Base-by-base conservation (phyloP, 1,140 invertebrate genomes). In the Apis laboriosa region DNA sequence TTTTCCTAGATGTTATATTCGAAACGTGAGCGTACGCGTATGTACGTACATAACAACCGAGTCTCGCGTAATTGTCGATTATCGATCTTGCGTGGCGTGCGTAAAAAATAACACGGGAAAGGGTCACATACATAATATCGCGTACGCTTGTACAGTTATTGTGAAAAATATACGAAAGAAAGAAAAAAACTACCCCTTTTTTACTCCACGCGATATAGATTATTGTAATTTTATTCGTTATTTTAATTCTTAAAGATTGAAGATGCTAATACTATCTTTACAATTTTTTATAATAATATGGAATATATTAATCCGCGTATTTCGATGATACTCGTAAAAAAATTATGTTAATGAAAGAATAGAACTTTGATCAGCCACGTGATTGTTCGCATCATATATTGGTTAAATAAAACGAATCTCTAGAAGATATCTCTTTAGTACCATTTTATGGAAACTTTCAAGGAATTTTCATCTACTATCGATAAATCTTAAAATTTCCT, bases 261-360 rank as follows among this genome's bases (percentile, higher is more conserved):
- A 60, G 17, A 4, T 12, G 0, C 34, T 34, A 34, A 34, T 34
- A 2, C n/a, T 21, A 3, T 21, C 2, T n/a, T n/a, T 60, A 43
- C 9, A 60, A n/a, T 60, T n/a, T 60, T 9, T 60, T n/a, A 60
- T 60, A 34, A 34, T 34, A 34, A 34, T 34, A 2, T 34, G 34
- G 34, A 34, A 34, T 34, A 34, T 34, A 34, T 34, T 34, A 71
- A 60, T 55, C 55, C 71, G 49, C 60, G 58, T 56, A 34, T 34
- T 34, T 34, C 34, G 34, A 34, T 34, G 75, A n/a, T 77, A 82
- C 24, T 55, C 64, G 51, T 61, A 74, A 83, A 90, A 80, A 73
- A n/a, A 82, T 90, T 90, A 89, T 82, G 84, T 68, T 90, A 89
- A 87, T 90, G 66, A 87, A 58, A 66, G 78, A 82, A 77, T 49